A percentile compares a stretch with the other conserved stretches of the same genome.
phyloP scores from a whole-genome alignment of 2,113 vertebrate genomes.

The Antigone vipio region DNA sequence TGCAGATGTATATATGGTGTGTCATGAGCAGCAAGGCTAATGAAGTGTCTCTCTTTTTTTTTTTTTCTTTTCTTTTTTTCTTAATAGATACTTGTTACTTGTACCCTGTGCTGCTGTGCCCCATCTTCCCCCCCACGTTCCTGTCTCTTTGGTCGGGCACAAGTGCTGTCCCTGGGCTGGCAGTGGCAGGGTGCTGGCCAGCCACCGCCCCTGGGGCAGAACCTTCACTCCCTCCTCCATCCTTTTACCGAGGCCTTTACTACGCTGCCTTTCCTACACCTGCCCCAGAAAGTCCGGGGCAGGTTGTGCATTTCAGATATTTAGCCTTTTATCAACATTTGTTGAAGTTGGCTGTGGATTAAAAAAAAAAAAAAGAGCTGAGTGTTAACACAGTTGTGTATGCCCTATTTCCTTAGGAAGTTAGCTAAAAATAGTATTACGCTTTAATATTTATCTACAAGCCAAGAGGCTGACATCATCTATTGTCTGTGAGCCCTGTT shows the following conservation, averaged over 20 bases:
- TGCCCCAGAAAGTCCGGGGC: background rate
- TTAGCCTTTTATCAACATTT: background rate
- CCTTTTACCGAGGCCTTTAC: background rate
- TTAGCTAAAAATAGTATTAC: constrained; percentile 7
- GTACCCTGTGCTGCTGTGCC: background rate
- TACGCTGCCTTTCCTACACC: background rate
- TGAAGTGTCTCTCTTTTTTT: background rate
- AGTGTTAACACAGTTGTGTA: background rate
- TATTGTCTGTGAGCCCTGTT: background rate
- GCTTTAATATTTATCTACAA: background rate
- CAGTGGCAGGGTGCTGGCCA: background rate
- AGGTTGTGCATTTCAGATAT: background rate
- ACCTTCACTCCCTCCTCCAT: background rate
- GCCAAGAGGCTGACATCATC: constrained; percentile 33
- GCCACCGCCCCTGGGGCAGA: background rate
- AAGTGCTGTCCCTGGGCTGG: background rate
- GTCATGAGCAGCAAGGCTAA: background rate
- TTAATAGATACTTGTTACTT: background rate
- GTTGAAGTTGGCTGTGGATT: background rate
- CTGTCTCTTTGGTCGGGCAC: rapidly evolving
- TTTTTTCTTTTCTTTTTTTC: too few relatives aligned
- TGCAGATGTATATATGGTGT: background rate
- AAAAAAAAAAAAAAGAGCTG: background rate
- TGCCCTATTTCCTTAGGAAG: constrained; percentile 18
- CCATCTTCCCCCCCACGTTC: background rate